Percentiles rank a stretch among this genome's conserved stretches.
phyloP scores from a whole-genome alignment of 2,797 vertebrate genomes.

The Paramormyrops hopkinsi region DNA sequence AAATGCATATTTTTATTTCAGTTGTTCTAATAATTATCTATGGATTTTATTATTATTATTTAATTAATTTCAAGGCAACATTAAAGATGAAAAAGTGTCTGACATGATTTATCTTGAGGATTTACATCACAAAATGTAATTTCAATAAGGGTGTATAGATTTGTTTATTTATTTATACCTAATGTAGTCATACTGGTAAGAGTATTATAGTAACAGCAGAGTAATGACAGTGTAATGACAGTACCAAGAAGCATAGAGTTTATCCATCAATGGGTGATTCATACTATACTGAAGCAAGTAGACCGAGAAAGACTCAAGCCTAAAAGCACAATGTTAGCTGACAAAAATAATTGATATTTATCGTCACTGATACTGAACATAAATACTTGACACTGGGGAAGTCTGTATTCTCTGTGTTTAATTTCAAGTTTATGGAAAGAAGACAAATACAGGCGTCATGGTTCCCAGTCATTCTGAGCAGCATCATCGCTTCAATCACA shows the following conservation, averaged over 20 bases:
- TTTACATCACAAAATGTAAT: neutral
- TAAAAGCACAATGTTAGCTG: neutral
- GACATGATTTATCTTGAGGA: neutral
- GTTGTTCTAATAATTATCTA: neutral
- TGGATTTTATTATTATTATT: neutral
- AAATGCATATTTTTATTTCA: neutral
- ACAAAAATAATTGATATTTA: constrained; percentile 4
- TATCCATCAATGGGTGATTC: neutral
- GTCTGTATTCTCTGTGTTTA: neutral
- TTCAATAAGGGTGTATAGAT: neutral
- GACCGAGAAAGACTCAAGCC: neutral
- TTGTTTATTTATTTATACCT: neutral
- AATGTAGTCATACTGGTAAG: neutral
- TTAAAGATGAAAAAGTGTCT: neutral
- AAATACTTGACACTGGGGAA: neutral
- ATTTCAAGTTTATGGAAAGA: neutral
- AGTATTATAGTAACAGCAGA: neutral
- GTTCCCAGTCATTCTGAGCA: neutral
- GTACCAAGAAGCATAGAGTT: neutral
- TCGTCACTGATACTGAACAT: neutral
- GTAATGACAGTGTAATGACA: neutral
- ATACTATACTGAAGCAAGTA: neutral
- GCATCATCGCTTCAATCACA: neutral
- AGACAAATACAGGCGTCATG: neutral
- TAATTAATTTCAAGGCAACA: neutral